phyloP scores from a whole-genome alignment of 2,888 invertebrate species.

The Acanthoscelides obtectus region DNA sequence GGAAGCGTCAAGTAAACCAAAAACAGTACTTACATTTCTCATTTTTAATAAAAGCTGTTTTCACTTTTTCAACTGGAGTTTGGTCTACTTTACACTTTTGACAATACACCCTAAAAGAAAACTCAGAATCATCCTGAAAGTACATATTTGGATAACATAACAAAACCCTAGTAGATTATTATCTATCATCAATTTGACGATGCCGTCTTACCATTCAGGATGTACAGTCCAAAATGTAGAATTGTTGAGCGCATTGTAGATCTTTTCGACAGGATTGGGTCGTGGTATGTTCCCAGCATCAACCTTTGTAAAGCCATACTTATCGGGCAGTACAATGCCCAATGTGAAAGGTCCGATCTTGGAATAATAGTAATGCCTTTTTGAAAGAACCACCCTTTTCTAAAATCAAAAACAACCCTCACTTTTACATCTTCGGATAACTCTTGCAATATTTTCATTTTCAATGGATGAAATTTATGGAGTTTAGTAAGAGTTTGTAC shows the following conservation, averaged over 20 bases:
- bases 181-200: not conserved
- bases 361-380: conserved; percentile 77
- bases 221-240: conserved; percentile 73
- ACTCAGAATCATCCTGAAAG: conserved; percentile 1
- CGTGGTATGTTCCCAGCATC: conserved; percentile 47
- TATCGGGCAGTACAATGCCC: conserved; percentile 79
- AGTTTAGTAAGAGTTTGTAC: too few species aligned
- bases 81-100: conserved; percentile 24
- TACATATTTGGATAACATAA: too few species aligned
- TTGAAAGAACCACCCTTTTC: conserved; percentile 78
- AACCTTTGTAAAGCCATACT: conserved; percentile 66
- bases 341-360: conserved; percentile 81
- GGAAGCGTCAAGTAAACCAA: not conserved
- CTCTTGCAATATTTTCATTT: too few species aligned
- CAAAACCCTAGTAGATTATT: too few species aligned
- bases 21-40: conserved; percentile 19
- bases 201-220: conserved; percentile 68
- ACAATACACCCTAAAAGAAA: conserved; percentile 60
- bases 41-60: conserved; percentile 19
- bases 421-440: not conserved
- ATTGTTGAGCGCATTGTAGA: conserved; percentile 8
- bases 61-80: conserved; percentile 28
- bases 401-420: conserved; percentile 49
- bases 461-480: too few species aligned
- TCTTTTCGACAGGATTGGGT: conserved; percentile 9